phyloP scores from a whole-genome alignment of 2,888 invertebrate genomes.

The Eulithis testata region DNA sequence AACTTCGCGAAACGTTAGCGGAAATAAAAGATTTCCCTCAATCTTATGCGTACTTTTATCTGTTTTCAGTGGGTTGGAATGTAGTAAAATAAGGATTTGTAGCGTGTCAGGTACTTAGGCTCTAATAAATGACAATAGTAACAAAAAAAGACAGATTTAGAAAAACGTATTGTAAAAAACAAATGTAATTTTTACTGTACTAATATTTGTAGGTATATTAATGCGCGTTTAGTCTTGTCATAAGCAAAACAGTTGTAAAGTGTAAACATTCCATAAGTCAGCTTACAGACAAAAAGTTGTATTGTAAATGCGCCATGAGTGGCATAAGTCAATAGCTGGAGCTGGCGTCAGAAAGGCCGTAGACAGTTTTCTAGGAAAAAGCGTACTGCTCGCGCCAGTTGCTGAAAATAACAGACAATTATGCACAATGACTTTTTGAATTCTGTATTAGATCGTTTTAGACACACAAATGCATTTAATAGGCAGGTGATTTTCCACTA shows the following conservation, averaged over 20 bases:
- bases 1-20: slow-evolving; percentile 65
- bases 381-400: slow-evolving; percentile 46
- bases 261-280: too few species aligned
- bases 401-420: slow-evolving; percentile 69
- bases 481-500: neutral
- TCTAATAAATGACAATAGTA: neutral
- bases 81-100: slow-evolving; percentile 50
- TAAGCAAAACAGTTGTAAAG: too few species aligned
- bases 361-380: slow-evolving; percentile 72
- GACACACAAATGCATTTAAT: slow-evolving; percentile 6
- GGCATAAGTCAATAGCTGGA: slow-evolving; percentile 45
- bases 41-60: slow-evolving; percentile 51
- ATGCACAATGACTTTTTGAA: slow-evolving; percentile 58
- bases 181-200: too few species aligned
- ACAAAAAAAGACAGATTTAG: neutral
- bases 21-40: slow-evolving; percentile 67
- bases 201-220: too few species aligned
- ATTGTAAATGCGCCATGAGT: slow-evolving; percentile 12
- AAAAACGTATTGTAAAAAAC: too few species aligned
- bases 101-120: neutral
- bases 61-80: slow-evolving; percentile 49
- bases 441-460: slow-evolving; percentile 19
- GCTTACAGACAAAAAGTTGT: too few species aligned
- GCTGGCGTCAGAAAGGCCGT: slow-evolving; percentile 30
- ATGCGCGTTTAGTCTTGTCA: too few species aligned